Conservation (phyloP, 64 coral and sea anemone species). For the Dendronephthya gigantea region DNA sequence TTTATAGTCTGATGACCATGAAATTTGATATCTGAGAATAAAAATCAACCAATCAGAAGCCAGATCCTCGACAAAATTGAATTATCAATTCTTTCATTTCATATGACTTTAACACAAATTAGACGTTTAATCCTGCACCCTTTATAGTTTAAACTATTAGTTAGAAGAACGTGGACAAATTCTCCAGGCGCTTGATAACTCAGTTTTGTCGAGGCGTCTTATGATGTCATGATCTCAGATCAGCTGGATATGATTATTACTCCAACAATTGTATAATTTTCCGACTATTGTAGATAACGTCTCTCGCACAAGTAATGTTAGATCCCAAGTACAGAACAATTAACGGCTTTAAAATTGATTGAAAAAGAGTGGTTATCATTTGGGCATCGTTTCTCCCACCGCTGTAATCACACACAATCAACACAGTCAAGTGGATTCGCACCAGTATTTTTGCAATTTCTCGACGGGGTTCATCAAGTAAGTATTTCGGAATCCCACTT, state of each 20-base stretch:
- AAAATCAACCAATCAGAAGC: too few relatives aligned
- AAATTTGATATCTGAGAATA: too few relatives aligned
- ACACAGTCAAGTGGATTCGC: constrained; percentile 62
- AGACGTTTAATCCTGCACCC: too few relatives aligned
- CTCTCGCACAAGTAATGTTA: constrained; percentile 70
- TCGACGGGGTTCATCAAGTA: constrained; percentile 96
- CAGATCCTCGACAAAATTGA: too few relatives aligned
- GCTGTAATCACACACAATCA: constrained; percentile 62
- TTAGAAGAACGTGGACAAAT: too few relatives aligned
- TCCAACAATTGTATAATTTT: neutral
- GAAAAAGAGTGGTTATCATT: constrained; percentile 96
- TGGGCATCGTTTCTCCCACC: constrained; percentile 83
- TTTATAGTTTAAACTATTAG: too few relatives aligned
- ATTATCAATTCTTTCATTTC: too few relatives aligned
- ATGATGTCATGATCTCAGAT: too few relatives aligned
- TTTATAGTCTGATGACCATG: too few relatives aligned
- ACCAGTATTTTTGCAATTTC: constrained; percentile 81
- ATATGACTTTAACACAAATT: too few relatives aligned
- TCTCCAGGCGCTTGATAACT: too few relatives aligned
- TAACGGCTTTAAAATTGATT: constrained; percentile 75
- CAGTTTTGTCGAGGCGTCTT: too few relatives aligned
- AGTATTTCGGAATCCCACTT: neutral
- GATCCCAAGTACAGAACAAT: constrained; percentile 87
- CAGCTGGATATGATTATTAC: neutral
- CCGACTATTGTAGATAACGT: constrained; percentile 45